Conservation (phyloP, 2,888 invertebrate species). For the Hartigia nigra region DNA sequence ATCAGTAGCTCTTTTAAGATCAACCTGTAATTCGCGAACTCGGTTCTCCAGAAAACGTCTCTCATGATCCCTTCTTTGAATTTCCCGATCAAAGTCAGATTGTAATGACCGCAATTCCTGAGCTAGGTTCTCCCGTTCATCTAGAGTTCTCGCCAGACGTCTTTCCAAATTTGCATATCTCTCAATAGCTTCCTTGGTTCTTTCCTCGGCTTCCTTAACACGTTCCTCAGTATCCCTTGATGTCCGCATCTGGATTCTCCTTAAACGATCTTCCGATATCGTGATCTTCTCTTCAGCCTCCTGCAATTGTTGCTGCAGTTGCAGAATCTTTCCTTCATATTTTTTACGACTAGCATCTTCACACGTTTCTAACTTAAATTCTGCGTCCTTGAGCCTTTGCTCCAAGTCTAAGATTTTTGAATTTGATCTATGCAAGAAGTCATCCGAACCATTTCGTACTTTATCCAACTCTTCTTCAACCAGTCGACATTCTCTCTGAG, state of each 20-base stretch:
- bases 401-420: constrained; percentile 46
- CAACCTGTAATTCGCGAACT: constrained; percentile 63
- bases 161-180: constrained; percentile 53
- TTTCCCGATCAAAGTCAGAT: constrained; percentile 69
- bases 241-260: constrained; percentile 40
- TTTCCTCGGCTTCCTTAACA: constrained; percentile 46
- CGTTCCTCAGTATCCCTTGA: constrained; percentile 44
- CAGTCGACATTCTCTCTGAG: constrained; percentile 69
- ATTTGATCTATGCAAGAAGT: constrained; percentile 39
- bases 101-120: constrained; percentile 72
- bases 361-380: constrained; percentile 40
- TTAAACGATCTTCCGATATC: constrained; percentile 43
- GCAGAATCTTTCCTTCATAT: constrained; percentile 44
- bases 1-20: constrained; percentile 57
- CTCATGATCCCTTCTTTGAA: constrained; percentile 72
- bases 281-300: constrained; percentile 46
- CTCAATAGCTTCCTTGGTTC: constrained; percentile 50
- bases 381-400: constrained; percentile 43
- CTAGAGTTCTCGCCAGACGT: constrained; percentile 45
- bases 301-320: constrained; percentile 44
- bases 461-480: constrained; percentile 68
- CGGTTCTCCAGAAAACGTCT: constrained; percentile 65
- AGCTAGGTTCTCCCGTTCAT: constrained; percentile 69
- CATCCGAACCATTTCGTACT: constrained; percentile 45
- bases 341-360: constrained; percentile 31